Conservation (phyloP, 2,797 vertebrate species). For the Sebastes goodei region DNA sequence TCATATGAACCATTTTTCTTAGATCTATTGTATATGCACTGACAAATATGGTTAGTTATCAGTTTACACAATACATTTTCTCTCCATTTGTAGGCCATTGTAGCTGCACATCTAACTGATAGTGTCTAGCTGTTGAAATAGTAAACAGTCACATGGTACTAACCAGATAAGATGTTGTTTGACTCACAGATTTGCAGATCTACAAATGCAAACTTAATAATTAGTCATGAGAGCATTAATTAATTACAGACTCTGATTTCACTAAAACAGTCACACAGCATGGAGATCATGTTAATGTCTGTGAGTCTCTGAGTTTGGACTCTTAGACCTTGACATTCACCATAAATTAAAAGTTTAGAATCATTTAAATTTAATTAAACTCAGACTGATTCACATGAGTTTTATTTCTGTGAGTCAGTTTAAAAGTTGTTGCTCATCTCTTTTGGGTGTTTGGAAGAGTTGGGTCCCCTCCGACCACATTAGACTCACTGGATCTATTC, state of each 20-base stretch:
- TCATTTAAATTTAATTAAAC: accelerated
- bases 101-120: neutral
- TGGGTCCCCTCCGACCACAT: neutral
- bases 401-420: neutral
- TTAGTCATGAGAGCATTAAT: neutral
- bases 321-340: slow-evolving; percentile 28
- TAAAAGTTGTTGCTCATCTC: neutral
- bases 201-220: too few species aligned
- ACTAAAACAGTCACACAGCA: neutral
- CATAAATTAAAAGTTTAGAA: neutral
- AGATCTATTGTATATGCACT: too few species aligned
- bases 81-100: neutral
- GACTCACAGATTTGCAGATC: neutral
- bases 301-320: neutral
- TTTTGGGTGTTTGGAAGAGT: neutral
- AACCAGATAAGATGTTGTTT: neutral
- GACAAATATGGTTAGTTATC: neutral
- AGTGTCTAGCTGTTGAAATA: neutral
- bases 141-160: neutral
- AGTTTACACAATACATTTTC: neutral
- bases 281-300: neutral
- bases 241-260: neutral
- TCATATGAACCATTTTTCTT: too few species aligned
- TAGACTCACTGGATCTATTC: neutral
- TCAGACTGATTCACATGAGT: neutral